These are phyloP conservation scores for Chromoteleia sp. DNA, from an alignment of 2,888 invertebrate species.

Conservation along the genomic window DNA sequence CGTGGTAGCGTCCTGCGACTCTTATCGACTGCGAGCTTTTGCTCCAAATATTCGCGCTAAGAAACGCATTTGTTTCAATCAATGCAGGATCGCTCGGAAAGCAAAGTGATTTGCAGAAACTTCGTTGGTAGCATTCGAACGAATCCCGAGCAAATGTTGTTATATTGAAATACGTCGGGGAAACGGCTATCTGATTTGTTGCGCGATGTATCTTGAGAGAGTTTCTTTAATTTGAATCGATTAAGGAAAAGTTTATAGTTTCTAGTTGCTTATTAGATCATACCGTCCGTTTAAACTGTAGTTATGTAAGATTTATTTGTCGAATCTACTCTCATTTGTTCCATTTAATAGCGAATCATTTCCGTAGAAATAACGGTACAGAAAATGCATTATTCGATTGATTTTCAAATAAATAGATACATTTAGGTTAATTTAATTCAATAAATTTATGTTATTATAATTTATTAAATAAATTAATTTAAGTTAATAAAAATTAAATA, in stretches of 20 bases:
- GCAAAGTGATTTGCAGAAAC: neutral
- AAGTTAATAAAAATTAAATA: too few species aligned
- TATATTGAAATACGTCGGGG: slow-evolving; percentile 20
- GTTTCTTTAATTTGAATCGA: neutral
- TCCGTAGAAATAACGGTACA: too few species aligned
- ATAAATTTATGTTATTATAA: too few species aligned
- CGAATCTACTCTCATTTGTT: too few species aligned
- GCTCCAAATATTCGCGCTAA: slow-evolving; percentile 16
- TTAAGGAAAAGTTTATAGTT: neutral
- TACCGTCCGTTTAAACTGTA: too few species aligned
- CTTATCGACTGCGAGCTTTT: slow-evolving; percentile 15
- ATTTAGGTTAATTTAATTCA: too few species aligned
- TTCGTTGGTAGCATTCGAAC: neutral
- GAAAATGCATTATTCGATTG: too few species aligned
- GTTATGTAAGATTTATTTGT: neutral
- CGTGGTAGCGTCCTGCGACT: slow-evolving; percentile 10
- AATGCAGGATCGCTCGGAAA: neutral
- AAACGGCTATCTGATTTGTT: neutral
- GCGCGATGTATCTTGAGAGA: neutral
- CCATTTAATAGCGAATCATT: too few species aligned
- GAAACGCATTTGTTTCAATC: slow-evolving; percentile 15
- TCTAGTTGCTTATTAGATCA: too few species aligned
- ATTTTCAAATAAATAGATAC: too few species aligned
- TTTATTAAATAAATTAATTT: too few species aligned
- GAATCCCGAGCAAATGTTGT: neutral